A percentile compares a stretch with the other conserved stretches of the same genome.
phyloP scores from a whole-genome alignment of 2,113 vertebrate genomes.

The Solea senegalensis region DNA sequence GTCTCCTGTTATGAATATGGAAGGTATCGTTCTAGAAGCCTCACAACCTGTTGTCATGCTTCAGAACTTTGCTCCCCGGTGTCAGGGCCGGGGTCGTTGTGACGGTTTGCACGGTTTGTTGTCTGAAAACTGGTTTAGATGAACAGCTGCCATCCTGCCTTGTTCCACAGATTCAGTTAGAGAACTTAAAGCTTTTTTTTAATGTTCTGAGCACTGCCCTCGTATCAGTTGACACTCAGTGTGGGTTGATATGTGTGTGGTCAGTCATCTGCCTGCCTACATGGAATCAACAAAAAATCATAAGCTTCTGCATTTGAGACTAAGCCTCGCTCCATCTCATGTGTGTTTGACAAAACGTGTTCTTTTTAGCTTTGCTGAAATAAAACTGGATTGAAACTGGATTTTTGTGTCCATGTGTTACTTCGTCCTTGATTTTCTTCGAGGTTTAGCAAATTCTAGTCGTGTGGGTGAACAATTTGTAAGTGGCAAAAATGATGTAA shows the following conservation, averaged over 20 bases:
- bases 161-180: slow-evolving; percentile 51
- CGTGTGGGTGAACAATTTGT: neutral
- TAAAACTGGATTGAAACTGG: slow-evolving; percentile 69
- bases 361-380: slow-evolving; percentile 73
- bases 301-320: slow-evolving; percentile 60
- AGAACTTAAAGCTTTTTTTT: slow-evolving; percentile 19
- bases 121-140: slow-evolving; percentile 21
- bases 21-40: slow-evolving; percentile 59
- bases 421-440: neutral
- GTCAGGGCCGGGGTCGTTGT: slow-evolving; percentile 15
- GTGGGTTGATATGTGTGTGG: slow-evolving; percentile 37
- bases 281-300: neutral
- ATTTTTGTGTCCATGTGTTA: slow-evolving; percentile 22
- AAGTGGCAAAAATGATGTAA: neutral
- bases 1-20: slow-evolving; percentile 11
- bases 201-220: slow-evolving; percentile 34
- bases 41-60: slow-evolving; percentile 39
- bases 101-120: slow-evolving; percentile 9
- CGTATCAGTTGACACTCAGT: slow-evolving; percentile 29
- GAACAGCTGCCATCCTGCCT: slow-evolving; percentile 41
- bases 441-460: too few relatives aligned
- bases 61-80: slow-evolving; percentile 18
- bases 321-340: slow-evolving; percentile 51
- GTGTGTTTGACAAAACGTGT: slow-evolving; percentile 54
- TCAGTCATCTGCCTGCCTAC: slow-evolving; percentile 26